Evolutionary conservation across 2,113 vertebrate species (phyloP).

Genomic region (Rynchops niger): DNA sequence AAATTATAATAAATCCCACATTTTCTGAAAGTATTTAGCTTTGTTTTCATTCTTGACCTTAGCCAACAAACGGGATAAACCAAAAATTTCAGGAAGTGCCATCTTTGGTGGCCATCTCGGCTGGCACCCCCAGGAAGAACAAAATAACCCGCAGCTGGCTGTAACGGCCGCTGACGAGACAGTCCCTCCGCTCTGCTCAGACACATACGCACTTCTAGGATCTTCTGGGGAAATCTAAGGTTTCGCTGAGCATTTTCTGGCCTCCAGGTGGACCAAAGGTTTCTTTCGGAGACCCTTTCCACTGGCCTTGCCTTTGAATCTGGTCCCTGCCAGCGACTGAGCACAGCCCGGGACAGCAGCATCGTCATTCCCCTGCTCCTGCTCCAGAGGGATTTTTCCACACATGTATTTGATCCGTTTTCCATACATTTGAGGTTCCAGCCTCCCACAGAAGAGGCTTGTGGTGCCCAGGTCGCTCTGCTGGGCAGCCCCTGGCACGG

Average conservation of each 20-base stretch:
- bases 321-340: neutral
- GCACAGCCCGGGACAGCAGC: neutral
- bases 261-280: neutral
- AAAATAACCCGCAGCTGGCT: neutral
- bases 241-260: neutral
- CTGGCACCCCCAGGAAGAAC: neutral
- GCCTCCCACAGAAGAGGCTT: neutral
- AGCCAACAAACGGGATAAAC: neutral
- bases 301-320: neutral
- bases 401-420: neutral
- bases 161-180: rapidly evolving
- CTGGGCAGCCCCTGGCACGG: neutral
- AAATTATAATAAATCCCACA: neutral
- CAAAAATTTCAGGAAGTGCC: neutral
- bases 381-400: neutral
- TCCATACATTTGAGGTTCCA: neutral
- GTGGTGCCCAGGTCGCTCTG: neutral
- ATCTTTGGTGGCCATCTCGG: neutral
- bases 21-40: neutral
- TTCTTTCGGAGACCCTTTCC: neutral
- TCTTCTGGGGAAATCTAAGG: neutral
- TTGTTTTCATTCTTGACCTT: neutral
- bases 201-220: neutral
- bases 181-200: neutral
- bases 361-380: neutral